These are phyloP conservation scores for Oncopeltus fasciatus DNA, from an alignment of 1,140 invertebrate genomes.

Conservation along the genomic window DNA sequence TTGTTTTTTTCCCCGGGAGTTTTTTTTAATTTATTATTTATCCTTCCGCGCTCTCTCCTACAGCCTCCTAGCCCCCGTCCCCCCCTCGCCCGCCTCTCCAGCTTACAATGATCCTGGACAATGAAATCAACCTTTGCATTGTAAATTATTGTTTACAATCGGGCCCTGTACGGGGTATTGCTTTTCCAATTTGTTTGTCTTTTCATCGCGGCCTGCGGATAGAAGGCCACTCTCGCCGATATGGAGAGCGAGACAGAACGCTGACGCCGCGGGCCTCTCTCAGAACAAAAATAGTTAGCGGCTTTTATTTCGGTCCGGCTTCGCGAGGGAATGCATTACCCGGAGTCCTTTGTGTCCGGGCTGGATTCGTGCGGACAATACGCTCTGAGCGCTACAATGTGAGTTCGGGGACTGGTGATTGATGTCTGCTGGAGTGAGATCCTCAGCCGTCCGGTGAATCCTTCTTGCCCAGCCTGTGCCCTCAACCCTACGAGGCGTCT, in stretches of 20 bases:
- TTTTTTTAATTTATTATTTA: slow-evolving; percentile 14
- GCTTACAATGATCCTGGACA: slow-evolving; percentile 9
- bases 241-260: neutral
- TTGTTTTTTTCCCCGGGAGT: neutral
- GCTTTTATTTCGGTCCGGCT: slow-evolving; percentile 7
- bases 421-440: neutral
- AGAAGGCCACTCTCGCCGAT: neutral
- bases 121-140: slow-evolving; percentile 21
- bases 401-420: neutral
- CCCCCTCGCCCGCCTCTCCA: neutral
- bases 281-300: slow-evolving; percentile 5
- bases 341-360: no score
- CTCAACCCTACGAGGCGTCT: no score
- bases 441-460: neutral
- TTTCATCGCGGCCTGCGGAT: slow-evolving; percentile 4
- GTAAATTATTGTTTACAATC: slow-evolving; percentile 22
- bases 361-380: no score
- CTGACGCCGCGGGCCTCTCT: neutral
- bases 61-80: neutral
- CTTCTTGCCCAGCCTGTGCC: neutral
- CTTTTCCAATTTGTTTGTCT: slow-evolving; percentile 21
- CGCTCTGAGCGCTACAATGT: neutral
- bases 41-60: slow-evolving; percentile 8
- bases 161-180: slow-evolving; percentile 15
- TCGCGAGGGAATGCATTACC: slow-evolving; percentile 2